Evolutionary conservation across 2,113 vertebrate genomes (phyloP).

Genomic region (Tachysurus fulvidraco): DNA sequence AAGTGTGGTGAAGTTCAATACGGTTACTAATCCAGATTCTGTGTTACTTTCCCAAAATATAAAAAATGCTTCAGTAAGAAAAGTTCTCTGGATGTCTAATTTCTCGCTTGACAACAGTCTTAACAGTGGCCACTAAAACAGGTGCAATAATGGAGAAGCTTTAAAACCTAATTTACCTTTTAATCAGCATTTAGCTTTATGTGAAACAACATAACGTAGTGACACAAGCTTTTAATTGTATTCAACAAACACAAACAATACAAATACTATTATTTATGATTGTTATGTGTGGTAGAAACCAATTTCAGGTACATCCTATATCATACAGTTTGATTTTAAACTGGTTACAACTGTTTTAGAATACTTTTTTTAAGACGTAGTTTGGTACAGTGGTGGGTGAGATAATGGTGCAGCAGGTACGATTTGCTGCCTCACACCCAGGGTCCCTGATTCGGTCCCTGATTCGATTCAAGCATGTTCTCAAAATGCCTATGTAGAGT

Average conservation of each 20-base stretch:
- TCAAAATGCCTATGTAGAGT: background rate
- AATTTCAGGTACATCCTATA: background rate
- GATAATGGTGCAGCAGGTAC: background rate
- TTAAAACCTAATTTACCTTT: background rate
- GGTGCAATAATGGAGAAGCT: background rate
- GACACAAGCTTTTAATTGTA: background rate
- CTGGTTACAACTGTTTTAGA: background rate
- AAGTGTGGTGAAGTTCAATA: background rate
- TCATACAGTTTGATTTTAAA: background rate
- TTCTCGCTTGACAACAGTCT: background rate
- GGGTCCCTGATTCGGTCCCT: background rate
- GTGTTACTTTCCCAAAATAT: background rate
- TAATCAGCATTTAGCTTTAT: background rate
- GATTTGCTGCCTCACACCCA: background rate
- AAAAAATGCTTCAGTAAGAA: background rate
- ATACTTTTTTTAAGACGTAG: background rate
- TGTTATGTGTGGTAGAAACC: background rate
- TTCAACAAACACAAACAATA: background rate
- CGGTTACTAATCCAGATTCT: background rate
- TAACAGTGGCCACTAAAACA: background rate
- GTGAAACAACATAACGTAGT: background rate
- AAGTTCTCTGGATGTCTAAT: background rate
- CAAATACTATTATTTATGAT: background rate
- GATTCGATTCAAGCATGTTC: too few species aligned
- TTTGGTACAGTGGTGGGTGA: background rate